Conservation (phyloP, 1,140 invertebrate genomes). For the Drosophila lacteicornis region DNA sequence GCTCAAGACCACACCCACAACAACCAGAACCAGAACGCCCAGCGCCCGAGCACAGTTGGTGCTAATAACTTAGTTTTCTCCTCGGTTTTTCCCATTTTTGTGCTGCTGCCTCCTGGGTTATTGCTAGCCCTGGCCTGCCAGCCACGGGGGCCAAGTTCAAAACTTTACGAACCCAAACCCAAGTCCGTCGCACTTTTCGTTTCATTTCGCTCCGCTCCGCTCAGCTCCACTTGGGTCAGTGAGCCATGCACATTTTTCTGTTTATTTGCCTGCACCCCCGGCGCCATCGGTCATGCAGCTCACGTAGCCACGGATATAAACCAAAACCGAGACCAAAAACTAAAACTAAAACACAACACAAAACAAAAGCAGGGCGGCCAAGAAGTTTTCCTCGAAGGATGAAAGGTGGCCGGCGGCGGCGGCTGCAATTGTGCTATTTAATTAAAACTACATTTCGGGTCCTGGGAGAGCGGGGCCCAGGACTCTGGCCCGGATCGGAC, state of each 20-base stretch:
- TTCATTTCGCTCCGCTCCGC: conserved; percentile 25
- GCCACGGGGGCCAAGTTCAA: conserved; percentile 55
- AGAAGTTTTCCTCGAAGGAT: conserved; percentile 49
- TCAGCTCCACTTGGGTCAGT: background rate
- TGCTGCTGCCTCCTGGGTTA: conserved; percentile 16
- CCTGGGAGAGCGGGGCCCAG: background rate
- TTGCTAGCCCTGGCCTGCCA: conserved; percentile 8
- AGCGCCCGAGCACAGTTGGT: conserved; percentile 47
- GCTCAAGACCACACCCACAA: conserved; percentile 49
- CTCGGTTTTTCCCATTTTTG: conserved; percentile 12
- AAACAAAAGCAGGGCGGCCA: conserved; percentile 30
- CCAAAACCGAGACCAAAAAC: conserved; percentile 57
- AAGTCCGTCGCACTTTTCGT: conserved; percentile 40
- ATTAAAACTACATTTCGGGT: conserved; percentile 59
- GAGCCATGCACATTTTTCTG: conserved; percentile 58
- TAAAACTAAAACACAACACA: conserved; percentile 56
- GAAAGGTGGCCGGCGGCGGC: conserved; percentile 31
- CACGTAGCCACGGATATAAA: conserved; percentile 70
- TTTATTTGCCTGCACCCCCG: conserved; percentile 57
- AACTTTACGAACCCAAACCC: conserved; percentile 53
- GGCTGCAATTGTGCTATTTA: conserved; percentile 57
- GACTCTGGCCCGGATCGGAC: conserved; percentile 6
- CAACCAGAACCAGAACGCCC: conserved; percentile 23
- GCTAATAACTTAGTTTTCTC: conserved; percentile 77
- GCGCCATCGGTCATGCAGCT: conserved; percentile 51